A percentile compares a stretch with the other conserved stretches of the same genome.
Conservation (phyloP, 2,113 vertebrate species). For the Ctenomys sociabilis region DNA sequence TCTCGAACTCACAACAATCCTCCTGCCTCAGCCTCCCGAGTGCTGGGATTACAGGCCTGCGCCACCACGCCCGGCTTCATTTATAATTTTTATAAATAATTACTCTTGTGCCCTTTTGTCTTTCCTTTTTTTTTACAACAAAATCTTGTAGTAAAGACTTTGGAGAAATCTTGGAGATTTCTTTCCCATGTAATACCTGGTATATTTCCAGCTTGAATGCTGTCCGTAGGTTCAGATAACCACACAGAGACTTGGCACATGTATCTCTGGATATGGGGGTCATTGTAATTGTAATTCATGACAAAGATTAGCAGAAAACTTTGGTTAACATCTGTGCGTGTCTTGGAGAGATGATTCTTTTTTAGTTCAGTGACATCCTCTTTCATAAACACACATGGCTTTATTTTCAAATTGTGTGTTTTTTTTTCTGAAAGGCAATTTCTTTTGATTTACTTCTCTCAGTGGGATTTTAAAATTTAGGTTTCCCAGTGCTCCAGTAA, state of each 20-base stretch:
- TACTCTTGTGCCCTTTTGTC: too few species aligned
- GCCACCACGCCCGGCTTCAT: too few species aligned
- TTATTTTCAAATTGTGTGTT: constrained; percentile 88
- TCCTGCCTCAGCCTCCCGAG: too few species aligned
- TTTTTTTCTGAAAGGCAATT: constrained; percentile 89
- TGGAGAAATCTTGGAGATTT: too few species aligned
- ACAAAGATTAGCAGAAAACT: constrained; percentile 95
- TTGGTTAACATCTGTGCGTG: constrained; percentile 92
- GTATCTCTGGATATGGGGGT: too few species aligned
- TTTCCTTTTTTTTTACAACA: too few species aligned
- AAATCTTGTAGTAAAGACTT: too few species aligned
- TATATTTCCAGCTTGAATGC: not conserved
- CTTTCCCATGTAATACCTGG: not conserved
- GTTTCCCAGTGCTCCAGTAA: constrained; percentile 93
- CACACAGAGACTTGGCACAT: not conserved
- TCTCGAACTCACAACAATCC: too few species aligned
- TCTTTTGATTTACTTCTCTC: constrained; percentile 94
- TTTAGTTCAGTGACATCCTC: constrained; percentile 92
- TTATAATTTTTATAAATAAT: too few species aligned
- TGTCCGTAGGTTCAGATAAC: not conserved
- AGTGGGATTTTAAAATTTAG: constrained; percentile 89
- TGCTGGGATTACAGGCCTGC: too few species aligned
- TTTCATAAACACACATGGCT: constrained; percentile 85
- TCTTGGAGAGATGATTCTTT: constrained; percentile 91
- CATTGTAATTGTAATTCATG: constrained; percentile 88